These are phyloP conservation scores for Colletes collaris DNA, from an alignment of 2,888 invertebrate genomes.

Conservation along the genomic window DNA sequence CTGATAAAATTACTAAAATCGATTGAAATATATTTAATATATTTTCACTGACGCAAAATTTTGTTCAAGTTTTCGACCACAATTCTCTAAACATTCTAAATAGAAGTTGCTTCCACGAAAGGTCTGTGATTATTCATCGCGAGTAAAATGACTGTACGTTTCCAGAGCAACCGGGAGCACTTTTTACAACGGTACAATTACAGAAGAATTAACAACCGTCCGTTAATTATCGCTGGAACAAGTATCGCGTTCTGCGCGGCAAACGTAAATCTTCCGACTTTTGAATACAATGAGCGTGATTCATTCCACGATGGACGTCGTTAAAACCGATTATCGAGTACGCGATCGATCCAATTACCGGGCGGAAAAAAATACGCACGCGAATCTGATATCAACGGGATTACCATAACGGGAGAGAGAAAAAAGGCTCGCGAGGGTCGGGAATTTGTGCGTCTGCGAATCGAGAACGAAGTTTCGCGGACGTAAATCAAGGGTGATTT, in stretches of 20 bases:
- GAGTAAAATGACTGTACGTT: background rate
- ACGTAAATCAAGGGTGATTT: constrained; percentile 30
- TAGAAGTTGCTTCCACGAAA: too few species aligned
- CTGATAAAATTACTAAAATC: too few species aligned
- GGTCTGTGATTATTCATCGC: background rate
- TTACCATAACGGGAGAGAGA: background rate
- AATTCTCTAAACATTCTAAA: too few species aligned
- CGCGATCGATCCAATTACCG: background rate
- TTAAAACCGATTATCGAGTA: background rate
- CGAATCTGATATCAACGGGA: background rate
- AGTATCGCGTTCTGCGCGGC: background rate
- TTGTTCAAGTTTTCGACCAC: too few species aligned
- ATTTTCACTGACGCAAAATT: too few species aligned
- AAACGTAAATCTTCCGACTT: background rate
- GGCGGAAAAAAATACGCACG: background rate
- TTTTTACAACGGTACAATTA: background rate
- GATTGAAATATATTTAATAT: too few species aligned
- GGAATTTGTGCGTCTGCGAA: background rate
- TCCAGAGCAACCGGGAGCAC: background rate
- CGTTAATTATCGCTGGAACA: background rate
- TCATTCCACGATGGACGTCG: constrained; percentile 1
- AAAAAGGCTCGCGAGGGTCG: background rate
- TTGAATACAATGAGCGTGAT: constrained; percentile 2
- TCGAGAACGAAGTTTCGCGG: background rate
- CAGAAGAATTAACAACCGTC: background rate